Percentiles rank a stretch among this genome's conserved stretches.
Conservation (phyloP, 37 sponge, comb jelly and placozoan species). For the Oopsacas minuta region DNA sequence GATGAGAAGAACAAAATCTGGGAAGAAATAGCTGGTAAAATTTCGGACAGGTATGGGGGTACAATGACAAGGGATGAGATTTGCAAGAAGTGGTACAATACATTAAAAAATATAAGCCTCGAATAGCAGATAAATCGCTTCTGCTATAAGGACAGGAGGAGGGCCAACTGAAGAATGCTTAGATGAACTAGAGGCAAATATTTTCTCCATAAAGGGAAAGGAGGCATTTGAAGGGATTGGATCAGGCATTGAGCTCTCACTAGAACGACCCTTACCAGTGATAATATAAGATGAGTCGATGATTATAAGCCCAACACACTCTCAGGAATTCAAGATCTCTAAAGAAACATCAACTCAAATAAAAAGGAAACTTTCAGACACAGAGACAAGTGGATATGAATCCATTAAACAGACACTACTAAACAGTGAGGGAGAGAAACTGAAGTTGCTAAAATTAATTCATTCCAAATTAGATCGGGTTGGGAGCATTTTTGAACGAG, state of each 20-base stretch:
- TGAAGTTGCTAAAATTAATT: not conserved
- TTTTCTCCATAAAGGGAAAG: not conserved
- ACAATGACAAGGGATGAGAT: not conserved
- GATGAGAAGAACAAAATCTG: constrained; percentile 6
- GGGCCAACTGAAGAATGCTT: not conserved
- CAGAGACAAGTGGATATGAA: not conserved
- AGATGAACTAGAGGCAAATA: not conserved
- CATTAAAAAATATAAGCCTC: not conserved
- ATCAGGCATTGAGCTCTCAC: not conserved
- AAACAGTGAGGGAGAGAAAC: not conserved
- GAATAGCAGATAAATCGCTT: not conserved
- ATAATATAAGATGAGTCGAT: constrained; percentile 7
- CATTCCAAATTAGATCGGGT: not conserved
- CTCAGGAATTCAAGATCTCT: not conserved
- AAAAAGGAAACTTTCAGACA: not conserved
- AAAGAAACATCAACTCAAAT: not conserved
- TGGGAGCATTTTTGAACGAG: not conserved
- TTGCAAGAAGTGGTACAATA: not conserved
- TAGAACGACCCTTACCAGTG: not conserved
- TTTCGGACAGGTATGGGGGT: not conserved
- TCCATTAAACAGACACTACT: not conserved
- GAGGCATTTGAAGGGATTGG: not conserved
- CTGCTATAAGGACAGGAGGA: not conserved
- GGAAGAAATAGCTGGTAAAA: not conserved
- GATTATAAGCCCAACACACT: constrained; percentile 7